phyloP scores from a whole-genome alignment of 2,113 vertebrate genomes.

The Penelope pileata region DNA sequence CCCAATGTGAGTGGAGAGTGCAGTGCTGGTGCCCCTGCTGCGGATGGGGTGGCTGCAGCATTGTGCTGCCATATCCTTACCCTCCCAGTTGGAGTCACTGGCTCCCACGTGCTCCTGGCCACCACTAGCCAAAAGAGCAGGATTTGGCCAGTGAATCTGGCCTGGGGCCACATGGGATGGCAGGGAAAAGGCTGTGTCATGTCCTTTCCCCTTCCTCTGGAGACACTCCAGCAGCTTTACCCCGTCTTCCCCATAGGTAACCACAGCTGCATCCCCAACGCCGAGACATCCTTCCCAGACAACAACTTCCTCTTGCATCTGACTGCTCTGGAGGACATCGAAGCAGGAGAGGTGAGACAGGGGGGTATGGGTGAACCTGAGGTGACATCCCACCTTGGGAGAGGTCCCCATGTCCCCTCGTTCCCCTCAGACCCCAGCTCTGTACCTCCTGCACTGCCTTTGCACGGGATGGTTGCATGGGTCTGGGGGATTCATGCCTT shows the following conservation, averaged over 20 bases:
- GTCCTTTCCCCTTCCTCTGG: background rate
- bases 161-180: background rate
- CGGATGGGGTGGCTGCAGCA: background rate
- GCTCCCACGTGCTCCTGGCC: fast-evolving
- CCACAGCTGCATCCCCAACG: slow-evolving; percentile 96
- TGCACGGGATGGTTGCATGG: background rate
- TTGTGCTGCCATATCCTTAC: background rate
- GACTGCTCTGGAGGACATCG: slow-evolving; percentile 88
- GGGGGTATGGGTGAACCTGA: fast-evolving
- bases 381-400: background rate
- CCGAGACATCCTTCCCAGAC: slow-evolving; percentile 93
- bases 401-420: background rate
- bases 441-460: fast-evolving
- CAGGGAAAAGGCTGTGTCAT: background rate
- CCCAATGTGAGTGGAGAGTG: background rate
- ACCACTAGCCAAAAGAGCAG: background rate
- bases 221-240: background rate
- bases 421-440: background rate
- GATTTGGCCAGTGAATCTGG: background rate
- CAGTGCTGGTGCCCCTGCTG: background rate
- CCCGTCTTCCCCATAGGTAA: slow-evolving; percentile 80
- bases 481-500: fast-evolving
- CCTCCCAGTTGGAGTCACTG: background rate
- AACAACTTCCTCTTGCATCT: slow-evolving; percentile 96
- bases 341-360: slow-evolving; percentile 89